Evolutionary conservation across 2,113 vertebrate species (phyloP).

Genomic region (Propithecus coquereli): DNA sequence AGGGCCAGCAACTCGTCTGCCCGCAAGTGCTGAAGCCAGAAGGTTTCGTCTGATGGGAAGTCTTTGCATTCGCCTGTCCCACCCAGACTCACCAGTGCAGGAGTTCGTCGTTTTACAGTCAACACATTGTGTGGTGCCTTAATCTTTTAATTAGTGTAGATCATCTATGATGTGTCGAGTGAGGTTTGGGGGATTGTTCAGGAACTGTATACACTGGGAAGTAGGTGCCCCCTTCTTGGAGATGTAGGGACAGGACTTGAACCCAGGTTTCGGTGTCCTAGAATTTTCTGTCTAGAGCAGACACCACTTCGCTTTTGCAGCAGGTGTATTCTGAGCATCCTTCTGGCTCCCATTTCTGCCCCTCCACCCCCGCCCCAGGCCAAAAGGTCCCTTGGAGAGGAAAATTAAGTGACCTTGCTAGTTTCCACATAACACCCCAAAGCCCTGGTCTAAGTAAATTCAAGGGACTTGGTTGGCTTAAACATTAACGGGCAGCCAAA

Average conservation of each 20-base stretch:
- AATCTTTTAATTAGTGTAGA: background rate
- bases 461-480: background rate
- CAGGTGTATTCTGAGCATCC: background rate
- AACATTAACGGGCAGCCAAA: background rate
- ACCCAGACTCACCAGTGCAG: fast-evolving
- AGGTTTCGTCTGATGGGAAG: background rate
- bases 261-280: background rate
- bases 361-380: background rate
- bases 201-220: background rate
- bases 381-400: background rate
- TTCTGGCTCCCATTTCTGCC: fast-evolving
- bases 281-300: background rate
- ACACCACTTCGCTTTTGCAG: background rate
- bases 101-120: background rate
- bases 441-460: background rate
- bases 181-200: background rate
- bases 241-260: fast-evolving
- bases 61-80: background rate
- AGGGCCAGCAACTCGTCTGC: background rate
- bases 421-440: too few relatives aligned
- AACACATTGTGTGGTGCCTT: fast-evolving
- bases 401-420: too few relatives aligned
- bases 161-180: fast-evolving
- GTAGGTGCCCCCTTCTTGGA: background rate
- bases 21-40: fast-evolving